phyloP scores from a whole-genome alignment of 2,797 vertebrate genomes.

The Antrozous pallidus region DNA sequence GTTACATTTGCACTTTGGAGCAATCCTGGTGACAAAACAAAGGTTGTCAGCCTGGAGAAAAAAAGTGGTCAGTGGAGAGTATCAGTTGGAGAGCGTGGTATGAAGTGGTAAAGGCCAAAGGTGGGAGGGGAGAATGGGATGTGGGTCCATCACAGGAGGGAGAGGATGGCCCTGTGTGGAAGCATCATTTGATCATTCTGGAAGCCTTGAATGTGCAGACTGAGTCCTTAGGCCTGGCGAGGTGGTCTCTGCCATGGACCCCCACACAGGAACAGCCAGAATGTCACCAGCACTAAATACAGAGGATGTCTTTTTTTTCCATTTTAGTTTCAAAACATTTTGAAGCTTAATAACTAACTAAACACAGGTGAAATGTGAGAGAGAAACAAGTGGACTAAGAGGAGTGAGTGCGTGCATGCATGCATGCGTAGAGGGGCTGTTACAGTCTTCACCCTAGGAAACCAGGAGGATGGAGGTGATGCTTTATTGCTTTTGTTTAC shows the following conservation, averaged over 20 bases:
- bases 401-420: accelerated
- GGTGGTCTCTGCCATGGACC: not conserved
- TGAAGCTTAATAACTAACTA: not conserved
- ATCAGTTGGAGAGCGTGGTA: accelerated
- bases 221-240: not conserved
- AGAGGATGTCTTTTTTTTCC: not conserved
- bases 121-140: not conserved
- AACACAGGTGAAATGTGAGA: not conserved
- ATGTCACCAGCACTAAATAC: not conserved
- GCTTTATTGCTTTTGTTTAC: not conserved
- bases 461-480: not conserved
- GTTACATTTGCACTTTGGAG: not conserved
- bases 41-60: not conserved
- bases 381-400: not conserved
- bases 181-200: not conserved
- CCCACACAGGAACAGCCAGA: not conserved
- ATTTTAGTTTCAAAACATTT: not conserved
- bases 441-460: not conserved
- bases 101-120: not conserved
- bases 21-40: not conserved
- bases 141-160: not conserved
- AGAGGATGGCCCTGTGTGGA: not conserved
- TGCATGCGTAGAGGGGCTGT: not conserved
- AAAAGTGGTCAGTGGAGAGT: not conserved
- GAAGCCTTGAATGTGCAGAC: not conserved